Evolutionary conservation across 2,797 vertebrate genomes (phyloP).

Genomic region (Acanthurus leucopareius): DNA sequence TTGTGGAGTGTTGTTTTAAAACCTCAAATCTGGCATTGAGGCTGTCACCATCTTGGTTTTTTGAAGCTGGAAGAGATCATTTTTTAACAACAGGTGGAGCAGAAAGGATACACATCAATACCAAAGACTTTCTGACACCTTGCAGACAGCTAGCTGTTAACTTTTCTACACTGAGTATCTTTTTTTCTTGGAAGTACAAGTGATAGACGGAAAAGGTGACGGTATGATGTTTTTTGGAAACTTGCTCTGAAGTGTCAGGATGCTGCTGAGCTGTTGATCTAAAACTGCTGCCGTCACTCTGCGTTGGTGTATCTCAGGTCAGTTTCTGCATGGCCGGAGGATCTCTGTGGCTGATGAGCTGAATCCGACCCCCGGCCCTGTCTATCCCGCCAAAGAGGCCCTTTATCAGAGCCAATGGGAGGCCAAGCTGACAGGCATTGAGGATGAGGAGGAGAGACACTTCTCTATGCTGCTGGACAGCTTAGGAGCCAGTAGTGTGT

Average conservation of each 20-base stretch:
- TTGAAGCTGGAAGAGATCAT: too few relatives aligned
- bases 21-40: too few relatives aligned
- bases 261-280: not conserved
- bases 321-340: conserved; percentile 88
- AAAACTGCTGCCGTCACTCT: not conserved
- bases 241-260: not conserved
- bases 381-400: conserved; percentile 77
- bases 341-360: conserved; percentile 79
- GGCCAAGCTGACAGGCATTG: conserved; percentile 73
- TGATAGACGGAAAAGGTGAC: not conserved
- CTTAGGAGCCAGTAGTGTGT: conserved; percentile 89
- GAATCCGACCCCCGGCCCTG: conserved; percentile 22
- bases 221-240: not conserved
- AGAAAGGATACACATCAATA: too few relatives aligned
- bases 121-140: too few relatives aligned
- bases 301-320: conserved; percentile 77
- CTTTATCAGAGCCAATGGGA: conserved; percentile 82
- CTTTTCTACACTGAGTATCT: too few relatives aligned
- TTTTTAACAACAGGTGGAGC: too few relatives aligned
- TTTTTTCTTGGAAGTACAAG: too few relatives aligned
- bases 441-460: conserved; percentile 90
- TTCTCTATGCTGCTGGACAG: conserved; percentile 91
- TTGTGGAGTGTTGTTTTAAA: too few relatives aligned
- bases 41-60: too few relatives aligned
- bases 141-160: too few relatives aligned